Percentiles rank a stretch among this genome's conserved stretches.
These are phyloP conservation scores for Bombyx mandarina DNA, from an alignment of 1,140 invertebrate species.

Conservation along the genomic window DNA sequence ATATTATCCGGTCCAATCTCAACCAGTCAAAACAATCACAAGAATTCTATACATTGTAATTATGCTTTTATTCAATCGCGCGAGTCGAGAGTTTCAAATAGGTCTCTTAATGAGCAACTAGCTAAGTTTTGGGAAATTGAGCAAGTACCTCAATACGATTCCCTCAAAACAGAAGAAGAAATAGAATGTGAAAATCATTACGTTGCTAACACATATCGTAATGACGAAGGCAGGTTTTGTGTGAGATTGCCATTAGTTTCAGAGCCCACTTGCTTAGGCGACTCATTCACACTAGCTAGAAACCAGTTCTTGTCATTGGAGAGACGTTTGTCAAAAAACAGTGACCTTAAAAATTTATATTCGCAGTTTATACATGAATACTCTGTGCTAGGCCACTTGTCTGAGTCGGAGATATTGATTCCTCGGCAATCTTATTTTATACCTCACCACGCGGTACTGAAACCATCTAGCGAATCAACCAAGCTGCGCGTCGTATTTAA, in stretches of 20 bases:
- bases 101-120: conserved; percentile 6
- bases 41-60: too few species aligned
- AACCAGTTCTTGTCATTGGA: conserved; percentile 31
- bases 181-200: conserved; percentile 21
- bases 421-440: conserved; percentile 8
- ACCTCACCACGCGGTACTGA: too few species aligned
- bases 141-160: conserved; percentile 12
- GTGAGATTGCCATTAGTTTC: conserved; percentile 32
- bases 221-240: conserved; percentile 29
- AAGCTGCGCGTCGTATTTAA: too few species aligned
- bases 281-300: conserved; percentile 30
- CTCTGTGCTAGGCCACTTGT: conserved; percentile 25
- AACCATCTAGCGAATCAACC: too few species aligned
- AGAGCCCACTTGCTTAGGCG: conserved; percentile 21
- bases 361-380: conserved; percentile 46
- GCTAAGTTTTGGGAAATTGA: conserved; percentile 24
- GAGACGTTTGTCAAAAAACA: conserved; percentile 25
- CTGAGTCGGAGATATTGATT: not conserved
- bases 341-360: conserved; percentile 23
- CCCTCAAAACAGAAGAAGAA: conserved; percentile 11
- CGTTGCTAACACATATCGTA: conserved; percentile 13
- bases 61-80: too few species aligned
- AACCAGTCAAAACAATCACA: too few species aligned
- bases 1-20: too few species aligned
- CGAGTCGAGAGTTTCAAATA: too few species aligned